Conservation (phyloP, 1,140 invertebrate species). For the Drosophila fuyamai region DNA sequence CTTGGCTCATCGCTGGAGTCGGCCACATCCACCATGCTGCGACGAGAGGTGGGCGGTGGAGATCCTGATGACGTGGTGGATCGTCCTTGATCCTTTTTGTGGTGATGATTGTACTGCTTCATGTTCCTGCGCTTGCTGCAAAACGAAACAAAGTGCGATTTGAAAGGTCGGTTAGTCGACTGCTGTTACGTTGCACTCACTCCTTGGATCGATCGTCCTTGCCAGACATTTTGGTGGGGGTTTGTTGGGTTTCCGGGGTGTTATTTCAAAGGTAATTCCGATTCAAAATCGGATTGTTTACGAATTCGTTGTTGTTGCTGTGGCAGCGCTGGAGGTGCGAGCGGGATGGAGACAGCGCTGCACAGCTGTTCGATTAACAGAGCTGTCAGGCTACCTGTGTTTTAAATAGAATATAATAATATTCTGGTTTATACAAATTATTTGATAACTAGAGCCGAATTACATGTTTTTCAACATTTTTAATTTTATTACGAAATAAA, state of each 20-base stretch:
- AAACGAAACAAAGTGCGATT: background rate
- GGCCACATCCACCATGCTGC: slow-evolving; percentile 77
- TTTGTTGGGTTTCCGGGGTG: slow-evolving; percentile 23
- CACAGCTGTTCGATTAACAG: slow-evolving; percentile 1
- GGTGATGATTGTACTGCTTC: slow-evolving; percentile 66
- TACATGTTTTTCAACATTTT: too few relatives aligned
- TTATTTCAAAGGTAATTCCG: slow-evolving; percentile 4
- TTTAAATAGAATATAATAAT: too few relatives aligned
- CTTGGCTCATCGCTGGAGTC: slow-evolving; percentile 80
- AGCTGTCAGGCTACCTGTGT: background rate
- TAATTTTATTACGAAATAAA: too few relatives aligned
- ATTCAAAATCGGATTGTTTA: slow-evolving; percentile 27
- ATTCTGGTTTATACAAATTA: too few relatives aligned
- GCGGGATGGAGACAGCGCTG: background rate
- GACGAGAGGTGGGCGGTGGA: slow-evolving; percentile 47
- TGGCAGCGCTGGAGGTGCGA: background rate
- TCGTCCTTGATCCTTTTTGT: slow-evolving; percentile 49
- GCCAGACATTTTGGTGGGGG: slow-evolving; percentile 52
- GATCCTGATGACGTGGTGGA: slow-evolving; percentile 74
- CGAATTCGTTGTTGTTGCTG: slow-evolving; percentile 16
- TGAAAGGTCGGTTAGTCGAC: background rate
- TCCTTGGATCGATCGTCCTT: slow-evolving; percentile 83
- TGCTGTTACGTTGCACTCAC: slow-evolving; percentile 61
- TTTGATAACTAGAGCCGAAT: too few relatives aligned
- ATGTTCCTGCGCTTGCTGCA: slow-evolving; percentile 73